Evolutionary conservation across 1,140 invertebrate species (phyloP), one percentile per base, ranked within the genome.

Genomic region (Hermetia illucens): DNA sequence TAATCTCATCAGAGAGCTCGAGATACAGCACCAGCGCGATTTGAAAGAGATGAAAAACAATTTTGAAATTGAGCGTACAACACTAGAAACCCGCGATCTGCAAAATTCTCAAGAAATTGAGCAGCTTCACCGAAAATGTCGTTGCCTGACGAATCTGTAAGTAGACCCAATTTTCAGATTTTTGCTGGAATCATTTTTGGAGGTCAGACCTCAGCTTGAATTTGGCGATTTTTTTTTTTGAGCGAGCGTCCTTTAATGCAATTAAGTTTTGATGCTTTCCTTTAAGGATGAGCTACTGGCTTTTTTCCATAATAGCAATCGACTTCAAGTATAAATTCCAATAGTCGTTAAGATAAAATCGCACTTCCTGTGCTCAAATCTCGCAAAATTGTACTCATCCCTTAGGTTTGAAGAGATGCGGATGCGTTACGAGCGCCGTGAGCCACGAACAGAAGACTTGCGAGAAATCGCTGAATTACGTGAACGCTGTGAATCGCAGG

Each of bases 401-500:
- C n/a, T 6, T 36, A 70, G 67, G 32, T 66, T 70, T 44, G 66
- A 71, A 48, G 67, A 71, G 49, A 66, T 68, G 44, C 53, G 68
- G 39, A 58, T 61, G 50, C 54, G 65, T 9, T 69, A 70, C 39
- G 66, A 70, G 51, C 45, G 63, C 20, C 46, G 66, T 4, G 68
- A 69, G 47, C 66, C 68, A 3, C 58, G 65, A 3, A 48, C 63
- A 12, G 68, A 70, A 48, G 69, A 71, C 43, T 37, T 69, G 12
- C 61, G 65, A 27, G 54, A 65, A 39, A 70, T 72, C 20, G 56
- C 63, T 15, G 69, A 71, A 38, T 42, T 72, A 21, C 57, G 62
- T 24, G 60, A 61, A 40, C 59, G 66, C 5, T 63, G 70, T 36
- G 66, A 68, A 6, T 65, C 69, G 31, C 68, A 70, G 47, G 69